Conservation (phyloP, 2,888 invertebrate genomes). For the Drosophila mimica region DNA sequence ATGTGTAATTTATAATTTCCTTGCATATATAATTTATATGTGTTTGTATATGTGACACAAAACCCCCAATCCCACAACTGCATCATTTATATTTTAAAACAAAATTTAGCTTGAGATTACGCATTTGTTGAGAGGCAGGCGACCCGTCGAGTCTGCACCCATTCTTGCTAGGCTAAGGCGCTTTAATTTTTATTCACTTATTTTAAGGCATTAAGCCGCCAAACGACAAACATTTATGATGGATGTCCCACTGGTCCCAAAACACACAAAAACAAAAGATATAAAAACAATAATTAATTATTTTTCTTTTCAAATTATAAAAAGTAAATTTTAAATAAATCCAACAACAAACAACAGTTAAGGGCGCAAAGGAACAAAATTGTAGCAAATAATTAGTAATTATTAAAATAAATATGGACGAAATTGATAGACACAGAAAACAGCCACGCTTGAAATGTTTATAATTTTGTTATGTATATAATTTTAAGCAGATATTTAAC, state of each 20-base stretch:
- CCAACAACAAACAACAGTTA: conserved; percentile 16
- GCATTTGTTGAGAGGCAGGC: conserved; percentile 52
- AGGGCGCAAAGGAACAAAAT: conserved; percentile 50
- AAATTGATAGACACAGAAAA: conserved; percentile 63
- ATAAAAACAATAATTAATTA: neutral
- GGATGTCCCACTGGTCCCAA: conserved; percentile 1
- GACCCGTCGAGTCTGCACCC: conserved; percentile 34
- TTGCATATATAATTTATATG: conserved; percentile 47
- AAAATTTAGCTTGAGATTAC: conserved; percentile 65
- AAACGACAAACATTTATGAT: conserved; percentile 5
- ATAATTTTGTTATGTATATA: conserved; percentile 80
- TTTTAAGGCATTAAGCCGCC: conserved; percentile 30
- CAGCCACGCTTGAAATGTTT: conserved; percentile 74
- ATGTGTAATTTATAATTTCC: conserved; percentile 63
- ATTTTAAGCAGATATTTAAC: conserved; percentile 75
- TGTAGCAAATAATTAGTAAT: conserved; percentile 70
- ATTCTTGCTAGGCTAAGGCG: conserved; percentile 51
- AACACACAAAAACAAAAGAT: conserved; percentile 4
- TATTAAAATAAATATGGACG: conserved; percentile 60
- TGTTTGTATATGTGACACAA: conserved; percentile 30
- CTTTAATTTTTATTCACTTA: conserved; percentile 33
- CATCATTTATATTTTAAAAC: conserved; percentile 45
- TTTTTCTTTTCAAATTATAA: conserved; percentile 15
- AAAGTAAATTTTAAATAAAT: conserved; percentile 7
- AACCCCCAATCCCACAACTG: conserved; percentile 5